phyloP scores from a whole-genome alignment of 2,113 vertebrate genomes.

The Calidris pugnax region DNA sequence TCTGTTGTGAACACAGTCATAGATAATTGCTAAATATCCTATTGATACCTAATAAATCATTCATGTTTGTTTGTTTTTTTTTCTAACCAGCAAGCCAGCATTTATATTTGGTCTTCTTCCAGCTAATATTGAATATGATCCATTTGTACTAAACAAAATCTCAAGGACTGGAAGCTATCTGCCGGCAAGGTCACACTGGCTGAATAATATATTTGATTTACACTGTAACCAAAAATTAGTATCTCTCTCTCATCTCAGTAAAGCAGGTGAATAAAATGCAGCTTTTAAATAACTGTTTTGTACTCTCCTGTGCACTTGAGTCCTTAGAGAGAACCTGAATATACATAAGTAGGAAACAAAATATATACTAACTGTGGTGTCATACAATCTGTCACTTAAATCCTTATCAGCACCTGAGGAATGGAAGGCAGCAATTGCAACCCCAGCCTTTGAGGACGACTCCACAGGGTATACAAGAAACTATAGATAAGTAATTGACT shows the following conservation, averaged over 20 bases:
- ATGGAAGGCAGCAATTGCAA: not conserved
- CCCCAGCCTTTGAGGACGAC: not conserved
- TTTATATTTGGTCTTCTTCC: constrained; percentile 21
- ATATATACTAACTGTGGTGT: not conserved
- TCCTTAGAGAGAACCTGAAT: not conserved
- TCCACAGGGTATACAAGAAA: not conserved
- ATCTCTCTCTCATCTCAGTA: not conserved
- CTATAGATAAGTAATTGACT: not conserved
- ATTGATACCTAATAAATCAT: not conserved
- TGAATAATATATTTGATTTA: constrained; percentile 20
- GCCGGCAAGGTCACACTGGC: not conserved
- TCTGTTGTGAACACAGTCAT: not conserved
- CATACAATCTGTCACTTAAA: not conserved
- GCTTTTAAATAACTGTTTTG: not conserved
- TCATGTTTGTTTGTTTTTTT: not conserved
- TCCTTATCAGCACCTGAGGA: not conserved
- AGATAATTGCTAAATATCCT: not conserved
- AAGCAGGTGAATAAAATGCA: not conserved
- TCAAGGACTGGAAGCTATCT: constrained; percentile 29
- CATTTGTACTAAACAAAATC: constrained; percentile 20
- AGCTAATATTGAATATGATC: not conserved
- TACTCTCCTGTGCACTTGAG: not conserved
- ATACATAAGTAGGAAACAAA: not conserved
- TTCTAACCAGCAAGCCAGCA: not conserved
- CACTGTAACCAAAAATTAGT: not conserved